Evolutionary conservation across 2,113 vertebrate species (phyloP).

Genomic region (Formicarius rufipectus): DNA sequence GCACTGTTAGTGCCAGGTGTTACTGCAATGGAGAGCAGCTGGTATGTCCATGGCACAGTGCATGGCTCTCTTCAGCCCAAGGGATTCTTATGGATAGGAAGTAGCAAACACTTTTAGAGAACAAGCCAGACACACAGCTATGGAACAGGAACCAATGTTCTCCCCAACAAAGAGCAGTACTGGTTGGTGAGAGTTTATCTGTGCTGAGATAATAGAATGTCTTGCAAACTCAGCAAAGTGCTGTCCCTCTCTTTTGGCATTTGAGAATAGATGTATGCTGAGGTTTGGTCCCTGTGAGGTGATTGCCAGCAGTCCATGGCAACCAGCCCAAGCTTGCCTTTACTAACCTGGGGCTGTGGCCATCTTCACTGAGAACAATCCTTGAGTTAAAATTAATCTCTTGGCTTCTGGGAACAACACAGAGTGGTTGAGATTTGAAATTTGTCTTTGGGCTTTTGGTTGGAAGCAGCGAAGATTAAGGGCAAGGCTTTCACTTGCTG

Average conservation of each 20-base stretch:
- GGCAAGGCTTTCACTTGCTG: background rate
- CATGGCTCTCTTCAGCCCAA: background rate
- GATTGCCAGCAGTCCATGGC: background rate
- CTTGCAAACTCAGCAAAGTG: background rate
- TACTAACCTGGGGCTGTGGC: background rate
- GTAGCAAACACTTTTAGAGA: background rate
- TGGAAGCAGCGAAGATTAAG: background rate
- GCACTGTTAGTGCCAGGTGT: too few relatives aligned
- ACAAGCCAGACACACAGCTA: background rate
- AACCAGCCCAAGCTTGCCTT: background rate
- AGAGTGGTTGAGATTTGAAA: background rate
- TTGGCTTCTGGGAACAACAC: background rate
- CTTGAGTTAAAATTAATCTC: background rate
- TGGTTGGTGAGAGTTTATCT: background rate
- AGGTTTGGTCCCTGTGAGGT: background rate
- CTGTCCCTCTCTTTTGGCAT: background rate
- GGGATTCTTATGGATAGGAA: background rate
- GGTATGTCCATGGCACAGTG: fast-evolving
- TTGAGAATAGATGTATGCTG: background rate
- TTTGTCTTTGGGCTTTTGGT: background rate
- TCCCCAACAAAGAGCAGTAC: background rate
- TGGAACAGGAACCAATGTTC: background rate
- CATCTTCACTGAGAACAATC: background rate
- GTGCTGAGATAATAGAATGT: background rate
- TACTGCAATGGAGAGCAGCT: background rate